These are phyloP conservation scores for Cordylochernes scorpioides DNA, from an alignment of 2,888 invertebrate species.

Conservation along the genomic window DNA sequence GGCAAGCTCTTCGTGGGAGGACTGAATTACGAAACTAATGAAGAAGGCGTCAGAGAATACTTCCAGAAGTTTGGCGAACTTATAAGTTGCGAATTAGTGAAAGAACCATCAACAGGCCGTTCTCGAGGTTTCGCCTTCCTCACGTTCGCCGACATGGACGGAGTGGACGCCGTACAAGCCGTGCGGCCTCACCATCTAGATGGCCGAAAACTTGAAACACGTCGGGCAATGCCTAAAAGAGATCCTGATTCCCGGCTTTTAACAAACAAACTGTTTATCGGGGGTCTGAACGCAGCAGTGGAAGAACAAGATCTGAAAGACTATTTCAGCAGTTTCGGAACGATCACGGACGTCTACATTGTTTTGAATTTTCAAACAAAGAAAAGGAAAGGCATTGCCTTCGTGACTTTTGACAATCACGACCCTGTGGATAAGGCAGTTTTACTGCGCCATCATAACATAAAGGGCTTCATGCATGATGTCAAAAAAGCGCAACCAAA, in stretches of 20 bases:
- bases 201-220: slow-evolving; percentile 4
- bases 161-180: slow-evolving; percentile 51
- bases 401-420: slow-evolving; percentile 8
- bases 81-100: slow-evolving; percentile 5
- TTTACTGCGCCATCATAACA: slow-evolving; percentile 44
- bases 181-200: slow-evolving; percentile 6
- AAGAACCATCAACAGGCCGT: slow-evolving; percentile 65
- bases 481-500: slow-evolving; percentile 38
- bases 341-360: slow-evolving; percentile 3
- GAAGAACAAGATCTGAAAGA: slow-evolving; percentile 3
- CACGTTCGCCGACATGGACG: slow-evolving; percentile 58
- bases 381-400: slow-evolving; percentile 6
- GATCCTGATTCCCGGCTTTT: slow-evolving; percentile 5
- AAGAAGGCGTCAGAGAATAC: slow-evolving; percentile 73
- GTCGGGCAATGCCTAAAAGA: slow-evolving; percentile 6
- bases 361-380: slow-evolving; percentile 7
- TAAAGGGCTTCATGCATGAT: slow-evolving; percentile 34
- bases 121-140: slow-evolving; percentile 92
- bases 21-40: slow-evolving; percentile 62
- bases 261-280: slow-evolving; percentile 6
- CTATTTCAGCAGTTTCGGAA: slow-evolving; percentile 5
- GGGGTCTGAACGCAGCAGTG: slow-evolving; percentile 4
- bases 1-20: slow-evolving; percentile 62
- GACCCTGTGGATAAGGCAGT: slow-evolving; percentile 9
- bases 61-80: slow-evolving; percentile 48